phyloP scores from a whole-genome alignment of 2,888 invertebrate genomes.

The Habrosyne pyritoides region DNA sequence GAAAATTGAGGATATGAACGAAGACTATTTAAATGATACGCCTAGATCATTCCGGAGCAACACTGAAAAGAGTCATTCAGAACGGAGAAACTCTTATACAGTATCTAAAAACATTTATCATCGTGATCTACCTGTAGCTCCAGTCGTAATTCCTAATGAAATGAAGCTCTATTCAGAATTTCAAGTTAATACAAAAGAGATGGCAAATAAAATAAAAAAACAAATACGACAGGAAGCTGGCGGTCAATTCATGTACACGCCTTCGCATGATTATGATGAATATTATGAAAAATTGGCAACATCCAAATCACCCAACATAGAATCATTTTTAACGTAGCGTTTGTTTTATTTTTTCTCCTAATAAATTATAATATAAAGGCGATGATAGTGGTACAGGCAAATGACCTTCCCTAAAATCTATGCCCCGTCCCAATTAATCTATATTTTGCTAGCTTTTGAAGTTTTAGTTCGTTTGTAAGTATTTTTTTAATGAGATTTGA shows the following conservation, averaged over 20 bases:
- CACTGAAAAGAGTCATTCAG: not conserved
- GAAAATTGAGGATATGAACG: not conserved
- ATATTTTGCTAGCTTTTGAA: too few relatives aligned
- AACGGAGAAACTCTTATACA: not conserved
- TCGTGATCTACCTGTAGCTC: too few relatives aligned
- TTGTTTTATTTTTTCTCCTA: not conserved
- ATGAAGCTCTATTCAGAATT: not conserved
- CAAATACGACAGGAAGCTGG: conserved; percentile 33
- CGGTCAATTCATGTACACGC: conserved; percentile 29
- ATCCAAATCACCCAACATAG: conserved; percentile 6
- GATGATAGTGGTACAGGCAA: too few relatives aligned
- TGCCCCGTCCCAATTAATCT: too few relatives aligned
- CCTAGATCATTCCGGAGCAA: not conserved
- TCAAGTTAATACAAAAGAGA: not conserved
- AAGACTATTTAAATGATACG: not conserved
- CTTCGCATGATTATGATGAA: conserved; percentile 45
- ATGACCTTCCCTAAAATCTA: too few relatives aligned
- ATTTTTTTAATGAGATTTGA: too few relatives aligned
- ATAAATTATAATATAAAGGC: too few relatives aligned
- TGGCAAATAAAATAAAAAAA: conserved; percentile 5
- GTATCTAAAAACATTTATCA: not conserved
- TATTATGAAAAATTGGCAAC: conserved; percentile 36
- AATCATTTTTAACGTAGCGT: not conserved
- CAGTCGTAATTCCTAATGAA: not conserved
- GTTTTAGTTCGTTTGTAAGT: too few relatives aligned